Evolutionary conservation across 2,113 vertebrate genomes (phyloP).

Genomic region (Engystomops pustulosus): DNA sequence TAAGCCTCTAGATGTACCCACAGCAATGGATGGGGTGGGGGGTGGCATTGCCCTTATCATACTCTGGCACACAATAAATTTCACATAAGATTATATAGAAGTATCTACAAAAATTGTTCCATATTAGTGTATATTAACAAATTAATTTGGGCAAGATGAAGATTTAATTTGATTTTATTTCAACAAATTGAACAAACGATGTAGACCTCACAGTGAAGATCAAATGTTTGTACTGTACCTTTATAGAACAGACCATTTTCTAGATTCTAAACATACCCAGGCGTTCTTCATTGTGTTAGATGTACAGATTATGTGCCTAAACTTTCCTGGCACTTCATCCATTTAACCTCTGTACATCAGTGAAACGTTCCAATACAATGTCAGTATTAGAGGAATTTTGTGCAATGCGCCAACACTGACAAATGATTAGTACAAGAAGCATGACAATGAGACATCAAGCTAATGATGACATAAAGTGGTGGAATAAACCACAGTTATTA

Average conservation of each 20-base stretch:
- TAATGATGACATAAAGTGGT: constrained; percentile 16
- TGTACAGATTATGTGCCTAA: background rate
- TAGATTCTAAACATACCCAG: background rate
- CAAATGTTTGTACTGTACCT: background rate
- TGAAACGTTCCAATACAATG: constrained; percentile 19
- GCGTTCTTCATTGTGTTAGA: constrained; percentile 1
- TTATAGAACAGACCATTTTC: background rate
- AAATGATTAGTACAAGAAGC: background rate
- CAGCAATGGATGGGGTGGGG: too few species aligned
- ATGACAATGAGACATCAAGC: background rate
- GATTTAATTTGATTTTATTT: too few species aligned
- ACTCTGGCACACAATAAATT: too few species aligned
- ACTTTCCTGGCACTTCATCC: background rate
- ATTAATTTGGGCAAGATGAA: too few species aligned
- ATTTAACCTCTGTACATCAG: background rate
- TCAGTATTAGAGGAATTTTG: background rate
- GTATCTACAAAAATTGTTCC: too few species aligned
- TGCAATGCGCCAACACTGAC: background rate
- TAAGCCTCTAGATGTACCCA: too few species aligned
- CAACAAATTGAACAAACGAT: too few species aligned
- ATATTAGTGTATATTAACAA: too few species aligned
- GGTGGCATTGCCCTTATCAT: too few species aligned
- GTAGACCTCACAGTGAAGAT: too few species aligned
- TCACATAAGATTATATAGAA: too few species aligned
- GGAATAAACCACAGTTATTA: background rate